Conservation (phyloP, 2,113 vertebrate species). For the Coracopsis vasa region DNA sequence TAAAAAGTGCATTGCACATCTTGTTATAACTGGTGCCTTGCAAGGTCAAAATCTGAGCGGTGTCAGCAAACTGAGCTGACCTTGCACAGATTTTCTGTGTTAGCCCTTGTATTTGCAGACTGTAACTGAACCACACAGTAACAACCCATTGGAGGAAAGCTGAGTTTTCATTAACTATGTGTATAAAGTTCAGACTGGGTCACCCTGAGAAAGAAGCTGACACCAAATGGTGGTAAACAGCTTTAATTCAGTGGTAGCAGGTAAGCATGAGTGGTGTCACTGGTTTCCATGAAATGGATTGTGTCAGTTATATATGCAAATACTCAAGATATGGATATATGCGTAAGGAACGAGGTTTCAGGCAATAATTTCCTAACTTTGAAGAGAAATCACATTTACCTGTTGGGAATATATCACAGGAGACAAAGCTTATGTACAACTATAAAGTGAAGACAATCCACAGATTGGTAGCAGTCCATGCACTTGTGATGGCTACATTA, state of each 20-base stretch:
- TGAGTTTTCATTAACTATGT: neutral
- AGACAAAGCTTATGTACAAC: neutral
- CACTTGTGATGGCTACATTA: neutral
- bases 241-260: rapidly evolving
- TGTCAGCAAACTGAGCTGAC: neutral
- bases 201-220: neutral
- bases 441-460: too few relatives aligned
- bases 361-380: neutral
- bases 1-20: neutral
- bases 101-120: neutral
- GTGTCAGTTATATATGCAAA: neutral
- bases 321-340: neutral
- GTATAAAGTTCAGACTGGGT: neutral
- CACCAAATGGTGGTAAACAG: neutral
- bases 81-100: neutral
- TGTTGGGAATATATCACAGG: neutral
- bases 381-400: neutral
- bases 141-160: rapidly evolving
- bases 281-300: neutral
- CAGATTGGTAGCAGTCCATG: neutral
- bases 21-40: neutral
- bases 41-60: neutral
- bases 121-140: neutral
- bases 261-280: neutral
- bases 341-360: neutral